A percentile compares a stretch with the other conserved stretches of the same genome.
phyloP scores from a whole-genome alignment of 2,113 vertebrate species.

The Picathartes gymnocephalus region DNA sequence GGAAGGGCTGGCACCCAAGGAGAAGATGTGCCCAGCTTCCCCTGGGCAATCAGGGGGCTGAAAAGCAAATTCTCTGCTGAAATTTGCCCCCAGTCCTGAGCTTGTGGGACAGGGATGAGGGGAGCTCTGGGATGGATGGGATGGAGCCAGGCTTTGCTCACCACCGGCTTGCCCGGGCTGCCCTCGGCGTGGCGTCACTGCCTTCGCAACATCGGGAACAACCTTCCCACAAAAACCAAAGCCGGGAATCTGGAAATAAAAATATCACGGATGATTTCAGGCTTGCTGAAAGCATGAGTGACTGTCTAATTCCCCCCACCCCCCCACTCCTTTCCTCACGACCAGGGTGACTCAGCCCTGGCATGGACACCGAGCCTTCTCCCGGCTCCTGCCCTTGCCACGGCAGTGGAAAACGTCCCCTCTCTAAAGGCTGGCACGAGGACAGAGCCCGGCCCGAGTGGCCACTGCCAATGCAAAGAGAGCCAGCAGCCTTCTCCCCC shows the following conservation, averaged over 20 bases:
- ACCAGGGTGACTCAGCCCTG: conserved; percentile 30
- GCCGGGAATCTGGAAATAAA: conserved; percentile 22
- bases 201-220: not conserved
- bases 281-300: conserved; percentile 45
- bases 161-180: not conserved
- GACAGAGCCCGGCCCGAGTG: fast-evolving
- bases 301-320: not conserved
- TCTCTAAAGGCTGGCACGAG: fast-evolving
- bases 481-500: not conserved
- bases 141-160: not conserved
- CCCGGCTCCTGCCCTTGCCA: not conserved
- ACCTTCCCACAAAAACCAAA: not conserved
- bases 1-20: fast-evolving
- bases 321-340: not conserved
- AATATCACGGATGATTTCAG: conserved; percentile 41
- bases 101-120: not conserved
- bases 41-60: fast-evolving
- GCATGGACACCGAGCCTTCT: not conserved
- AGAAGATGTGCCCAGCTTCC: not conserved
- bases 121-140: not conserved
- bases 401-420: not conserved
- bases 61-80: not conserved
- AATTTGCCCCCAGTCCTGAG: not conserved
- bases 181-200: not conserved
- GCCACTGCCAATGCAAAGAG: not conserved